Conservation (phyloP, 1,140 invertebrate species). For the Brachionus sp. region DNA sequence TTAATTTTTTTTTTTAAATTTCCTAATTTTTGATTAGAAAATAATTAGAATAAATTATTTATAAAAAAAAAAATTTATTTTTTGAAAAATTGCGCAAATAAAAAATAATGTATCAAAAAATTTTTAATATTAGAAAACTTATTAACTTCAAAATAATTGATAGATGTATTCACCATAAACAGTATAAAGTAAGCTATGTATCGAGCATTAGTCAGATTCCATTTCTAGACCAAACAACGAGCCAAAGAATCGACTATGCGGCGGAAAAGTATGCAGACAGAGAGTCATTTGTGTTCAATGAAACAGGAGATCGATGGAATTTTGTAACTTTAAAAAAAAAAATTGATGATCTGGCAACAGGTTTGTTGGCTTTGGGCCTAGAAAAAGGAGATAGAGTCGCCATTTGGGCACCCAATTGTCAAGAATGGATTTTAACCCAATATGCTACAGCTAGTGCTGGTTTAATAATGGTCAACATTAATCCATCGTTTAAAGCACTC, state of each 20-base stretch:
- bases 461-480: slow-evolving; percentile 76
- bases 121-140: neutral
- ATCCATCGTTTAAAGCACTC: slow-evolving; percentile 72
- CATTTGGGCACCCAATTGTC: slow-evolving; percentile 79
- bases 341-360: slow-evolving; percentile 74
- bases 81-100: neutral
- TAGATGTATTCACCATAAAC: neutral
- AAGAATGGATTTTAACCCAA: slow-evolving; percentile 75
- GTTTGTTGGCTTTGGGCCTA: slow-evolving; percentile 72
- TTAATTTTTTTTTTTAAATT: neutral
- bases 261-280: slow-evolving; percentile 51
- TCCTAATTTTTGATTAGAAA: neutral
- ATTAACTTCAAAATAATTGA: neutral
- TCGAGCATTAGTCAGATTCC: neutral
- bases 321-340: slow-evolving; percentile 63
- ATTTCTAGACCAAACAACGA: slow-evolving; percentile 31
- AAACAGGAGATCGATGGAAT: slow-evolving; percentile 50
- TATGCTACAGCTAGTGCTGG: slow-evolving; percentile 77
- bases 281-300: slow-evolving; percentile 52
- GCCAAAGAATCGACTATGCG: slow-evolving; percentile 50
- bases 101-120: neutral
- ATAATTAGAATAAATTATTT: slow-evolving; percentile 17
- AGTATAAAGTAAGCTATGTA: neutral
- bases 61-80: neutral
- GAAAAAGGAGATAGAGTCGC: slow-evolving; percentile 76